A percentile compares a stretch with the other conserved stretches of the same genome.
Conservation (phyloP, 2,113 vertebrate species). For the Otus sunia region DNA sequence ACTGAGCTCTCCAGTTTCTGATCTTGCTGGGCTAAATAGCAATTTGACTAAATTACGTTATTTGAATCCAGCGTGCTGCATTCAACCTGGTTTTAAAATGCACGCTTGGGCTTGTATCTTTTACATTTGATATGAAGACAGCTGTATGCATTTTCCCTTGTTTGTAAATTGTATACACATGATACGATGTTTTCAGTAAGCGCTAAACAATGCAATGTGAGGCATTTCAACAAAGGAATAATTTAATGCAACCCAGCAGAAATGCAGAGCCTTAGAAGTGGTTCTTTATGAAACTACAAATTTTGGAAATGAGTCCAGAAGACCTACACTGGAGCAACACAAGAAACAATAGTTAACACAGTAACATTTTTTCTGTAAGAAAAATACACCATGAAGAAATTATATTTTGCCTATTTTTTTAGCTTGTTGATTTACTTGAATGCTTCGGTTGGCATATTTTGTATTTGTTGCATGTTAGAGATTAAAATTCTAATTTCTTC, state of each 20-base stretch:
- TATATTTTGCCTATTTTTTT: constrained; percentile 23
- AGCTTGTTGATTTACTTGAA: constrained; percentile 45
- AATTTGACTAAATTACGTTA: constrained; percentile 16
- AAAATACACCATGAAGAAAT: constrained; percentile 60
- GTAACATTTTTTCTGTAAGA: constrained; percentile 51
- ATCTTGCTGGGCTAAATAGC: not conserved
- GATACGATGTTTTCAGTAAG: constrained; percentile 70
- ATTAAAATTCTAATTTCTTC: constrained; percentile 53
- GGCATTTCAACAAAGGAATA: constrained; percentile 64
- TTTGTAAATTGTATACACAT: constrained; percentile 69
- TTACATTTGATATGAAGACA: constrained; percentile 66
- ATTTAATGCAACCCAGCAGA: constrained; percentile 71
- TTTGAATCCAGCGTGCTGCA: not conserved
- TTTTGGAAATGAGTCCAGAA: constrained; percentile 49
- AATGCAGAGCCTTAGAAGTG: constrained; percentile 69
- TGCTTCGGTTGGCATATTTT: not conserved
- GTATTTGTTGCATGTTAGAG: constrained; percentile 19
- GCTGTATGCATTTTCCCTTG: constrained; percentile 57
- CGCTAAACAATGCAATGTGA: constrained; percentile 71
- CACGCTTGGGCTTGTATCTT: constrained; percentile 34
- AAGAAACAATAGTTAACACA: constrained; percentile 53
- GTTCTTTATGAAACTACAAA: constrained; percentile 64
- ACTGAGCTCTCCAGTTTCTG: constrained; percentile 8
- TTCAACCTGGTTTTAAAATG: constrained; percentile 25
- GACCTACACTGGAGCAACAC: constrained; percentile 57